These are phyloP conservation scores for Nymphalis io DNA, from an alignment of 1,140 invertebrate genomes.

Conservation along the genomic window DNA sequence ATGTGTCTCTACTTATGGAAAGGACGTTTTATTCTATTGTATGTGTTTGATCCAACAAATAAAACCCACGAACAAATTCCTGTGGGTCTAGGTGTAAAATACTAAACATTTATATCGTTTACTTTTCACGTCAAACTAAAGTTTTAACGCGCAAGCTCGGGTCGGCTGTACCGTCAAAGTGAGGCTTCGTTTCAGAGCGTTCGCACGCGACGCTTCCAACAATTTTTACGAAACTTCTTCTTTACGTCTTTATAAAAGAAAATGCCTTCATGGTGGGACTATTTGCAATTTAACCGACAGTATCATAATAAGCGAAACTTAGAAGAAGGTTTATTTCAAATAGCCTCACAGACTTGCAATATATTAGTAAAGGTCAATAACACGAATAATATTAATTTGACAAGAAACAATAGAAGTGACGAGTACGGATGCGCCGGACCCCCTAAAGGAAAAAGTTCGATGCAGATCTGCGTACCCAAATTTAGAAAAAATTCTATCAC, in stretches of 20 bases:
- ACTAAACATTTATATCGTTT: constrained; percentile 36
- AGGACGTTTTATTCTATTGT: not conserved
- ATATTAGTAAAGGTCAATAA: constrained; percentile 88
- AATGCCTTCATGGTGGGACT: constrained; percentile 83
- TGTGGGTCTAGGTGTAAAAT: constrained; percentile 26
- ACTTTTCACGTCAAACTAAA: constrained; percentile 37
- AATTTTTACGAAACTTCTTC: constrained; percentile 35
- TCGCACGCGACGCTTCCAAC: constrained; percentile 49
- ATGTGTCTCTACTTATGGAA: not conserved
- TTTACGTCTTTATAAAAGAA: constrained; percentile 52
- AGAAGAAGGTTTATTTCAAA: constrained; percentile 86
- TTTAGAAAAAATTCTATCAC: constrained; percentile 75
- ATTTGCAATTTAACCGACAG: constrained; percentile 78
- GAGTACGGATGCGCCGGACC: constrained; percentile 80
- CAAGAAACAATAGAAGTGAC: constrained; percentile 83
- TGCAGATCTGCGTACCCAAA: constrained; percentile 74
- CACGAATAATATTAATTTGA: constrained; percentile 86
- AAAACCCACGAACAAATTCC: constrained; percentile 15
- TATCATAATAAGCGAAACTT: constrained; percentile 82
- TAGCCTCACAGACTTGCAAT: constrained; percentile 86
- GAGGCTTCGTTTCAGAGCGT: constrained; percentile 38
- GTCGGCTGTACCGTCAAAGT: constrained; percentile 48
- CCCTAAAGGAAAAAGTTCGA: constrained; percentile 66
- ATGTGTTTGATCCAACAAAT: constrained; percentile 16
- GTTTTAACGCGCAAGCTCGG: constrained; percentile 70